phyloP scores from a whole-genome alignment of 2,797 vertebrate species.

The Melanotaenia pygmaea region DNA sequence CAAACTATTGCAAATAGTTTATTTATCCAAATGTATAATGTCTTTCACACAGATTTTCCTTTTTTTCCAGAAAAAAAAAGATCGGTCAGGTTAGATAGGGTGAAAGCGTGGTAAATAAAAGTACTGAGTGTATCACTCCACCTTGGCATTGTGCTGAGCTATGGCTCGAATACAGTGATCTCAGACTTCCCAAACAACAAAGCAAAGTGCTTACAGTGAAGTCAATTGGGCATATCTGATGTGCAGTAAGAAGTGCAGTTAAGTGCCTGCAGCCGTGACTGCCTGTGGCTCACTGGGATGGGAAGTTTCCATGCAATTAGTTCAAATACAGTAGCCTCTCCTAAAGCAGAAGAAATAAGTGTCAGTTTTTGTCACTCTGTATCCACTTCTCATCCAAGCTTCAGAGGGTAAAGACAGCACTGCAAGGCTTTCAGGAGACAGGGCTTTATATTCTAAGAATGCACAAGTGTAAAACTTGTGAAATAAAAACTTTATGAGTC shows the following conservation, averaged over 20 bases:
- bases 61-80: constrained; percentile 34
- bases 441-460: constrained; percentile 32
- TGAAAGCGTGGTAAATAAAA: constrained; percentile 32
- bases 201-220: constrained; percentile 63
- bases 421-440: constrained; percentile 57
- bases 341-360: constrained; percentile 50
- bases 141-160: constrained; percentile 7
- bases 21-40: constrained; percentile 31
- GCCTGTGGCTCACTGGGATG: constrained; percentile 46
- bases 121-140: constrained; percentile 20
- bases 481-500: constrained; percentile 4
- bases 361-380: constrained; percentile 64
- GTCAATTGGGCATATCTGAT: constrained; percentile 62
- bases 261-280: constrained; percentile 60
- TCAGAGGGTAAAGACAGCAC: constrained; percentile 42
- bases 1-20: no score
- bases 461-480: neutral
- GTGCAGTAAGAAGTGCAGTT: constrained; percentile 52
- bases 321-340: constrained; percentile 48
- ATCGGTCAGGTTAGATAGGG: constrained; percentile 7
- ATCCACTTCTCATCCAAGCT: constrained; percentile 48
- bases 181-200: constrained; percentile 58
- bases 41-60: constrained; percentile 55
- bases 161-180: constrained; percentile 21
- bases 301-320: constrained; percentile 71